Conservation (phyloP, 2,888 invertebrate species). For the Torymus texanus region DNA sequence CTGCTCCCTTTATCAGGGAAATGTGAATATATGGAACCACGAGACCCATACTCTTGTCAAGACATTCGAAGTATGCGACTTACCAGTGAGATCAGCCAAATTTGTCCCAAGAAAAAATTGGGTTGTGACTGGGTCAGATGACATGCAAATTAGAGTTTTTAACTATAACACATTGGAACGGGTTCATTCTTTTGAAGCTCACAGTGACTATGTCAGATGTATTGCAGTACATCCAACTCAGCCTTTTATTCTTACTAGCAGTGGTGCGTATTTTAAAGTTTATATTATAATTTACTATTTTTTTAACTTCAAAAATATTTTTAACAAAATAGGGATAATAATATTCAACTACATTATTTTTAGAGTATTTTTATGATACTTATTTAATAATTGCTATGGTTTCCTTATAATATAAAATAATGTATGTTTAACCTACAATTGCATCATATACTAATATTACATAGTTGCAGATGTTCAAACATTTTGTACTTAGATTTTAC, state of each 20-base stretch:
- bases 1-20: slow-evolving; percentile 95
- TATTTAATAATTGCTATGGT: background rate
- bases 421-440: no score
- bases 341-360: no score
- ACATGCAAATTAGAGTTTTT: slow-evolving; percentile 95
- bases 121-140: slow-evolving; percentile 98
- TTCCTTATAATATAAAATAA: background rate
- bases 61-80: slow-evolving; percentile 95
- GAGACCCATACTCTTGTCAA: slow-evolving; percentile 94
- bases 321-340: no score
- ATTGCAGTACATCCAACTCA: slow-evolving; percentile 98
- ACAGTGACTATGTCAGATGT: slow-evolving; percentile 97
- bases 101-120: slow-evolving; percentile 99
- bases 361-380: no score
- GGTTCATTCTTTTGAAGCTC: slow-evolving; percentile 97
- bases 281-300: slow-evolving; percentile 13
- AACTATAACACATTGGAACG: slow-evolving; percentile 99
- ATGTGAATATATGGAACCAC: slow-evolving; percentile 99
- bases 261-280: slow-evolving; percentile 82
- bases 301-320: background rate
- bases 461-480: no score
- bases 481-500: no score
- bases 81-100: slow-evolving; percentile 96
- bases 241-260: slow-evolving; percentile 96
- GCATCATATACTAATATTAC: no score